Evolutionary conservation across 2,888 invertebrate genomes (phyloP).

Genomic region (Papilio elwesi): DNA sequence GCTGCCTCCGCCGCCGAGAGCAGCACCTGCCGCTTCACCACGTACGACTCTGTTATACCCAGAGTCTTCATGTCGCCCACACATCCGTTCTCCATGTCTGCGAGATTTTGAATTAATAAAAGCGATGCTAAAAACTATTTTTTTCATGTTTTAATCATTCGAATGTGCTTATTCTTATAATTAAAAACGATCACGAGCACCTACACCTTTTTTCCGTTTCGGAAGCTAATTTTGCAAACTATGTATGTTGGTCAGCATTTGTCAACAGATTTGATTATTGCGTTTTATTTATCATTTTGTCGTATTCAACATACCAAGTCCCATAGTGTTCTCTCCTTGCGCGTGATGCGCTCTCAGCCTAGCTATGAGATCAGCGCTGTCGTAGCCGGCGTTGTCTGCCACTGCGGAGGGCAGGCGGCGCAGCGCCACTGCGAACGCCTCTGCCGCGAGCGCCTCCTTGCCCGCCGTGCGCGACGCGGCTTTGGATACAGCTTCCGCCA

Average conservation of each 20-base stretch:
- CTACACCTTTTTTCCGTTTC: no score
- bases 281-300: no score
- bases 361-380: slow-evolving; percentile 97
- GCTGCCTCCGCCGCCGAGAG: slow-evolving; percentile 98
- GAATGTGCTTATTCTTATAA: no score
- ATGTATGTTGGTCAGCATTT: no score
- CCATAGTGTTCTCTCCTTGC: slow-evolving; percentile 89
- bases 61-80: slow-evolving; percentile 95
- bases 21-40: slow-evolving; percentile 98
- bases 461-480: slow-evolving; percentile 95
- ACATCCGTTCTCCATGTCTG: slow-evolving; percentile 95
- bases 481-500: slow-evolving; percentile 96
- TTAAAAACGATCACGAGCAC: no score
- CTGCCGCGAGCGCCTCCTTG: slow-evolving; percentile 98
- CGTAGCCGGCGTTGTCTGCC: slow-evolving; percentile 99
- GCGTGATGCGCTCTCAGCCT: slow-evolving; percentile 96
- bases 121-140: no score
- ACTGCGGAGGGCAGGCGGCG: slow-evolving; percentile 96
- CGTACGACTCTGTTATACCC: slow-evolving; percentile 98
- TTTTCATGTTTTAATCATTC: no score
- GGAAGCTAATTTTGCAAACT: no score
- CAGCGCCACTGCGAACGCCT: slow-evolving; percentile 95
- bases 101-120: neutral
- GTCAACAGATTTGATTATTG: no score
- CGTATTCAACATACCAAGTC: slow-evolving; percentile 86